Evolutionary conservation across 2,888 invertebrate genomes (phyloP).

Genomic region (Pimpla rufipes): DNA sequence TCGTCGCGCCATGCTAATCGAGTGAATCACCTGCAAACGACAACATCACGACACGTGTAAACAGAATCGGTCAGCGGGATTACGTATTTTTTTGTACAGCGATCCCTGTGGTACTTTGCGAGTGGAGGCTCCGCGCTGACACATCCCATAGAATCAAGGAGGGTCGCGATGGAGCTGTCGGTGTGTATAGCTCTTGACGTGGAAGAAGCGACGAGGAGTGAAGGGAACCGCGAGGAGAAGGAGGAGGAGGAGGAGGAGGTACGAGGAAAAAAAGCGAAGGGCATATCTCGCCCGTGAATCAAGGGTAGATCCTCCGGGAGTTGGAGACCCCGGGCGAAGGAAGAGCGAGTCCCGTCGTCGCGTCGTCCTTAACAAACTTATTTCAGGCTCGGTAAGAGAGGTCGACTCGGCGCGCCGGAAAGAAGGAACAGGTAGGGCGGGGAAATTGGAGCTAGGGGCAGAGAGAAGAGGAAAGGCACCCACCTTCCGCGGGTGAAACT

Average conservation of each 20-base stretch:
- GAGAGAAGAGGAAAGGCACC: conserved; percentile 37
- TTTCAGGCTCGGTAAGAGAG: conserved; percentile 64
- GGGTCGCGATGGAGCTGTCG: conserved; percentile 19
- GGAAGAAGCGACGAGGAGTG: conserved; percentile 25
- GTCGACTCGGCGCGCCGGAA: conserved; percentile 70
- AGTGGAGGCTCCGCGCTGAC: neutral
- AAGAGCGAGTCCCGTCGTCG: conserved; percentile 50
- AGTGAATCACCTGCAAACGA: neutral
- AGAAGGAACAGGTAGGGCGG: conserved; percentile 50
- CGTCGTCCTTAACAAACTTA: conserved; percentile 80
- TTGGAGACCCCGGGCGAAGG: conserved; percentile 70
- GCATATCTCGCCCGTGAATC: conserved; percentile 28
- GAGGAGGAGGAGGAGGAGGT: neutral
- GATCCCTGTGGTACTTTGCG: neutral
- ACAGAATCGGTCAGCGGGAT: conserved; percentile 4
- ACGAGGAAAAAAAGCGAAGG: conserved; percentile 26
- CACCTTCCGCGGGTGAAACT: conserved; percentile 53
- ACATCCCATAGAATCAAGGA: neutral
- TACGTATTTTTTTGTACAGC: neutral
- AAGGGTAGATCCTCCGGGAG: conserved; percentile 72
- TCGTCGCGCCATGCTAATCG: neutral
- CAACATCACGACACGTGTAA: neutral
- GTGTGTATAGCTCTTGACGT: conserved; percentile 2
- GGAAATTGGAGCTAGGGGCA: conserved; percentile 52
- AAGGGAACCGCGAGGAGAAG: conserved; percentile 6